Evolutionary conservation across 2,888 invertebrate genomes (phyloP).

Genomic region (Apamea anceps): DNA sequence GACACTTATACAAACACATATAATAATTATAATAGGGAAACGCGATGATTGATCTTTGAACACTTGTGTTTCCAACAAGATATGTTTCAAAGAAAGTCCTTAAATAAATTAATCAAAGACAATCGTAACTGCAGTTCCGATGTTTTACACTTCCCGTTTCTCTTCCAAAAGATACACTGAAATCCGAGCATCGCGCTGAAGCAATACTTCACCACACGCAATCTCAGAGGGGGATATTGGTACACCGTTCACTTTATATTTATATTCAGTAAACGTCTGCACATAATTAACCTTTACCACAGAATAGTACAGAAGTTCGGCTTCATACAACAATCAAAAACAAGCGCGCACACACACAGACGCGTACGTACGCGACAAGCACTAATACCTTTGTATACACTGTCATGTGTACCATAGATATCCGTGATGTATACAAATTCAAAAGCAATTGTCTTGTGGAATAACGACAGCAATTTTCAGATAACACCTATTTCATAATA

Average conservation of each 20-base stretch:
- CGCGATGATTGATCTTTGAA: background rate
- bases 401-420: too few species aligned
- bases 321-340: background rate
- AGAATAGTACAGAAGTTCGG: background rate
- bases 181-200: slow-evolving; percentile 15
- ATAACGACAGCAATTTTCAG: too few species aligned
- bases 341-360: background rate
- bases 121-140: background rate
- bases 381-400: too few species aligned
- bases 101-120: slow-evolving; percentile 8
- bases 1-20: too few species aligned
- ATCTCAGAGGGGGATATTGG: slow-evolving; percentile 33
- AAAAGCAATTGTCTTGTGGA: too few species aligned
- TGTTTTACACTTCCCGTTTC: slow-evolving; percentile 6
- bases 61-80: background rate
- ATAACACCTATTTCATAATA: too few species aligned
- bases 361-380: background rate
- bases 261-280: slow-evolving; percentile 53
- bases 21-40: background rate
- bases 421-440: too few species aligned
- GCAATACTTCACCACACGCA: slow-evolving; percentile 27
- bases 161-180: slow-evolving; percentile 26
- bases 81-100: background rate
- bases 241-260: slow-evolving; percentile 49
- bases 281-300: slow-evolving; percentile 52